Evolutionary conservation across 2,113 vertebrate species (phyloP).

Genomic region (Catharus fuscescens): DNA sequence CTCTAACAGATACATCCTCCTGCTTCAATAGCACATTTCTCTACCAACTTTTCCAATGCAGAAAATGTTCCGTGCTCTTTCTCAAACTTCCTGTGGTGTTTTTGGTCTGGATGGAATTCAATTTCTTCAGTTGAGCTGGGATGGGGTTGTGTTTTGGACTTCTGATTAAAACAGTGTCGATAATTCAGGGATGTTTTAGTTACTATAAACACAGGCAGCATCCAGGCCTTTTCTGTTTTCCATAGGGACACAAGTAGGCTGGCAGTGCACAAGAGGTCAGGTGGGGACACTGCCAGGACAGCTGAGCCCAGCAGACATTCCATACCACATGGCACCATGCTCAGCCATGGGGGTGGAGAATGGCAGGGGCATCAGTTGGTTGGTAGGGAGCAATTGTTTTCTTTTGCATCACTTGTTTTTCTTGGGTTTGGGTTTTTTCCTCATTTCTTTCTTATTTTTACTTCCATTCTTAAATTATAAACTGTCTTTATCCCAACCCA

Average conservation of each 20-base stretch:
- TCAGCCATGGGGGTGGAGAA: neutral
- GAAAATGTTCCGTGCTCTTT: neutral
- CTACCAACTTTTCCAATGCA: neutral
- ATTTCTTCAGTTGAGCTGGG: neutral
- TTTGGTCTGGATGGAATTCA: neutral
- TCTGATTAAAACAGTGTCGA: neutral
- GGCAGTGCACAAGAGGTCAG: neutral
- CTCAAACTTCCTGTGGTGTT: neutral
- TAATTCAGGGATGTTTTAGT: neutral
- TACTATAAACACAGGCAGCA: too few relatives aligned
- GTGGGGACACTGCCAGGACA: neutral
- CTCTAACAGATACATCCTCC: neutral
- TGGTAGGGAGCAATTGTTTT: neutral
- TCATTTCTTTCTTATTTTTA: neutral
- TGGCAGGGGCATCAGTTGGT: accelerated
- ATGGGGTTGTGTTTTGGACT: neutral
- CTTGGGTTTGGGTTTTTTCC: neutral
- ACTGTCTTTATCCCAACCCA: neutral
- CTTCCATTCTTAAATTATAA: neutral
- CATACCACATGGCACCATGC: accelerated
- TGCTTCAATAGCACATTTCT: neutral
- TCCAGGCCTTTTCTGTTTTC: neutral
- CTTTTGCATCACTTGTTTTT: neutral
- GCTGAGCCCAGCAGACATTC: neutral
- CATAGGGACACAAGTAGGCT: accelerated